Conservation (phyloP, 2,888 invertebrate species). For the Chrysopilus asiliformis region DNA sequence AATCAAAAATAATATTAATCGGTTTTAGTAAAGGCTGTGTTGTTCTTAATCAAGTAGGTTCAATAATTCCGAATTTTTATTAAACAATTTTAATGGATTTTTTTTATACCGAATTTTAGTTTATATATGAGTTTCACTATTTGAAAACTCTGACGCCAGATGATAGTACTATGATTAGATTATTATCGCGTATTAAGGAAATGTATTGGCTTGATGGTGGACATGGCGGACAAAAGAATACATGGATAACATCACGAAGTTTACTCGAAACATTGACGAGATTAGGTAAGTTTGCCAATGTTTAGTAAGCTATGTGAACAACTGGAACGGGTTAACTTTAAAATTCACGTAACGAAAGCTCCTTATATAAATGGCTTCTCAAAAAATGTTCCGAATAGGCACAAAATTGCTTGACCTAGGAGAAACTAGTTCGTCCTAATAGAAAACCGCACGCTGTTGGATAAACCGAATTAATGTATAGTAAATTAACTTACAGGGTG, state of each 20-base stretch:
- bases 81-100: neutral
- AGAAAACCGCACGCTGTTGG: too few relatives aligned
- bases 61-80: slow-evolving; percentile 25
- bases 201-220: slow-evolving; percentile 90
- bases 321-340: neutral
- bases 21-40: slow-evolving; percentile 92
- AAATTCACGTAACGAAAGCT: neutral
- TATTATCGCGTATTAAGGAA: slow-evolving; percentile 52
- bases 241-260: slow-evolving; percentile 70
- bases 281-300: slow-evolving; percentile 55
- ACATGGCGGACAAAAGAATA: slow-evolving; percentile 75
- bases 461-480: too few relatives aligned
- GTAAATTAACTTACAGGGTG: too few relatives aligned
- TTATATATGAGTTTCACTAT: slow-evolving; percentile 72
- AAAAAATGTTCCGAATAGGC: neutral
- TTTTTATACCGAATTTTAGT: slow-evolving; percentile 33
- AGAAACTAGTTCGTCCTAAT: neutral
- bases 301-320: too few relatives aligned
- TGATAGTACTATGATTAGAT: slow-evolving; percentile 46
- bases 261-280: slow-evolving; percentile 59
- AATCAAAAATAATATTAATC: slow-evolving; percentile 48
- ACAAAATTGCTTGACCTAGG: neutral
- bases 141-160: slow-evolving; percentile 51
- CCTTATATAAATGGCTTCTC: neutral
- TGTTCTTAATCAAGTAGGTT: slow-evolving; percentile 62